Conservation (phyloP, 2,888 invertebrate genomes). For the Uropetala carovei region DNA sequence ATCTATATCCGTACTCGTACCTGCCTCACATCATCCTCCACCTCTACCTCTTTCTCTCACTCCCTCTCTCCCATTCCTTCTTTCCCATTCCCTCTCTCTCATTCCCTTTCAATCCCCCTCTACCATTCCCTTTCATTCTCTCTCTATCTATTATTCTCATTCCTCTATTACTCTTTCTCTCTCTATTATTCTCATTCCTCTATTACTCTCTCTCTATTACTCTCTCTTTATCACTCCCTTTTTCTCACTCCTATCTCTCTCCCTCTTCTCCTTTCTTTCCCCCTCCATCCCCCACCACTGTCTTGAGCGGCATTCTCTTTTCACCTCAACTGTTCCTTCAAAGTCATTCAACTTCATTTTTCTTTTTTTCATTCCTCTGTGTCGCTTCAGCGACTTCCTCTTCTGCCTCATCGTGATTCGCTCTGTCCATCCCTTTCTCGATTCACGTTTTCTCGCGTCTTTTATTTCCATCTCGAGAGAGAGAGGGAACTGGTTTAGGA, state of each 20-base stretch:
- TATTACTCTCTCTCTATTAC: not conserved
- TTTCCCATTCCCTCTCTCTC: not conserved
- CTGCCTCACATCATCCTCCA: too few species aligned
- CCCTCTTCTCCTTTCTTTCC: not conserved
- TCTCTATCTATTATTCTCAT: not conserved
- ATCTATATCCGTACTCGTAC: too few species aligned
- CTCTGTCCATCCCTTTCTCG: not conserved
- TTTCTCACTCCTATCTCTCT: not conserved
- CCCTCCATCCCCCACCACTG: not conserved
- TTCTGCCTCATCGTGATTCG: not conserved
- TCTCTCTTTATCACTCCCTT: not conserved
- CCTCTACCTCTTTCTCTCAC: not conserved
- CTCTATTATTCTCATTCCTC: not conserved
- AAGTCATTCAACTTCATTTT: not conserved
- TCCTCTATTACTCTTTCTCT: not conserved
- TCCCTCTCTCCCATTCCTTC: not conserved
- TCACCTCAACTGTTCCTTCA: not conserved
- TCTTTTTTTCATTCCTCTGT: not conserved
- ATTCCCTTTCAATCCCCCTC: not conserved
- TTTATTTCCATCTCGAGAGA: not conserved
- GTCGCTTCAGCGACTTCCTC: not conserved
- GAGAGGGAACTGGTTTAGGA: not conserved
- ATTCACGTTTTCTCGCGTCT: not conserved
- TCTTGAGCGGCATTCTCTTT: not conserved
- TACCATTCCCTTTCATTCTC: not conserved